Conservation (phyloP, 2,113 vertebrate species). For the Hemibagrus wyckioides region DNA sequence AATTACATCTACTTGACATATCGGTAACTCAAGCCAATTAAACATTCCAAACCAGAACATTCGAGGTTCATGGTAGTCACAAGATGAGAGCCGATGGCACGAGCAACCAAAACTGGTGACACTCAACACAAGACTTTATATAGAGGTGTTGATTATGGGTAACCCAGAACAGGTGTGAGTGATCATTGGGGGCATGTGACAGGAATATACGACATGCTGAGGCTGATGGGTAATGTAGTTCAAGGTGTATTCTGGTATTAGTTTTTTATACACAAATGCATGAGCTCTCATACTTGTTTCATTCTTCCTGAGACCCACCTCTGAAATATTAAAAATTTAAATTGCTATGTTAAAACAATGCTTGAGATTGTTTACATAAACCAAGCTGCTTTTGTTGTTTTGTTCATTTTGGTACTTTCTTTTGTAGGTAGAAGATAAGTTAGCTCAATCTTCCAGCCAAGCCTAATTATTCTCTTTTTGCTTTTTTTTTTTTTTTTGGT, state of each 20-base stretch:
- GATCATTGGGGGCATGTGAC: no score
- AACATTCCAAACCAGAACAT: background rate
- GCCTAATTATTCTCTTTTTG: background rate
- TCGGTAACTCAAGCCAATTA: background rate
- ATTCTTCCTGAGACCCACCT: background rate
- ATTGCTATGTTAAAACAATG: no score
- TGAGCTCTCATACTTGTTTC: no score
- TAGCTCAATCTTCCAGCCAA: background rate
- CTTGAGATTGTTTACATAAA: background rate
- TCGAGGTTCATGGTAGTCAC: background rate
- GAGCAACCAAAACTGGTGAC: no score
- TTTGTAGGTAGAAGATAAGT: background rate
- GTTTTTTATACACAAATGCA: no score
- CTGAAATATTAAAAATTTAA: background rate
- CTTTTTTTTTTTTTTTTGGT: background rate
- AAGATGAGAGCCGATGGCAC: no score
- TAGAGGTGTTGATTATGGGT: no score
- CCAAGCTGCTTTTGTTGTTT: background rate
- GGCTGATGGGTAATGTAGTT: no score
- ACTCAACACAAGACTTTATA: no score
- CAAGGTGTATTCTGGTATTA: no score
- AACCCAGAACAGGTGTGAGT: no score
- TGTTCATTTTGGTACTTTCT: background rate
- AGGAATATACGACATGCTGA: no score
- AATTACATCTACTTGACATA: background rate